Base-by-base conservation (phyloP, 2,888 invertebrate genomes). In the Calliphora vomitoria region DNA sequence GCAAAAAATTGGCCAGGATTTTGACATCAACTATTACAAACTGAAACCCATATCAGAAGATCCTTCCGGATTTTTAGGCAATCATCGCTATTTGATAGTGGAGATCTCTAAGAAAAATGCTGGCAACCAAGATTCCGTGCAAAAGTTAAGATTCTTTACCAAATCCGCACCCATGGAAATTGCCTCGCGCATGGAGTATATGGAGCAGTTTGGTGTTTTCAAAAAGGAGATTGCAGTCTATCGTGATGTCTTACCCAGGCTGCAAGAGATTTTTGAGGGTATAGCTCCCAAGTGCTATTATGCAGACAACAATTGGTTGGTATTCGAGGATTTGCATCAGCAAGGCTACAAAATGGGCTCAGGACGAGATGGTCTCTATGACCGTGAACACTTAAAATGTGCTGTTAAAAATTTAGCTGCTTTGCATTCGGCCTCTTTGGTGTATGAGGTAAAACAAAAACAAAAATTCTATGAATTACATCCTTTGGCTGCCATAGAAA, bases 81-180 rank as follows among this genome's bases (percentile, higher is more conserved):
- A 90, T 15, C 93, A 93, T 82, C 91, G 92, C 44, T 90, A 90
- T 84, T 89, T 94, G 0, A 90, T 90, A 11, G 91, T 93, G 3
- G 72, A 89, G 3, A 58, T 94, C 3, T 89, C 87, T 1, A 47
- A 89, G 0, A 87, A 88, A 25, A 88, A 88, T n/a, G 31, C 38
- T 11, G 86, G 82, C 0, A 50, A 69, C 10, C 53, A 83, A n/a
- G 53, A 88, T n/a, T 53, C 86, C 1, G 88, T 62, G 8, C 15
- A 88, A 82, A 78, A 91, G 91, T 25, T 93, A 35, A 89, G 90
- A 4, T 95, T 95, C 86, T 96, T 96, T 90, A 93, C 95, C 0
- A 96, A 96, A 91, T 94, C 94, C 8, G 92, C 95, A 76, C 96
- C 96, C 0, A 93, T 93, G 82, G 94, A 94, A 15, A 93, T 95